Evolutionary conservation across 2,888 invertebrate genomes (phyloP).

Genomic region (Strigamia transsilvanica): DNA sequence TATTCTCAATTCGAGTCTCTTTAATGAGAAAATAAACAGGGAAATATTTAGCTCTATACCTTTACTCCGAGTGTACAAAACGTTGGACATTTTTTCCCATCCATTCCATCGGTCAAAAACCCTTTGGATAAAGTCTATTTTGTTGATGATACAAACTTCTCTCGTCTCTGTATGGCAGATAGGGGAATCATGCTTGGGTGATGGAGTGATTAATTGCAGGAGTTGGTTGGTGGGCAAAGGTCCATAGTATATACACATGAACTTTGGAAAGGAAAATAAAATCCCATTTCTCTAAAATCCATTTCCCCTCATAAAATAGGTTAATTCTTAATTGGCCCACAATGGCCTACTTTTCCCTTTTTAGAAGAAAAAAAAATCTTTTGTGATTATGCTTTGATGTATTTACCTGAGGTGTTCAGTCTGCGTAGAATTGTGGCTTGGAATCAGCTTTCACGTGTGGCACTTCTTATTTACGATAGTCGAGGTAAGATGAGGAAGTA

Average conservation of each 20-base stretch:
- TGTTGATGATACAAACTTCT: background rate
- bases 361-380: background rate
- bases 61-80: constrained; percentile 2
- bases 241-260: background rate
- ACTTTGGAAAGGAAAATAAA: background rate
- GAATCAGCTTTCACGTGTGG: background rate
- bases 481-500: constrained; percentile 5
- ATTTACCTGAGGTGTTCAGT: background rate
- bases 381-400: background rate
- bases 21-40: too few species aligned
- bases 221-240: background rate
- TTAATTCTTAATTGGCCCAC: background rate
- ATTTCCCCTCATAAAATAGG: constrained; percentile 11
- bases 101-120: constrained; percentile 46
- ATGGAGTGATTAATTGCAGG: constrained; percentile 22
- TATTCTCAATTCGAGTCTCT: too few species aligned
- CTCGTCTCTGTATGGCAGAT: background rate
- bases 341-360: background rate
- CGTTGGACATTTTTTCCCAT: background rate
- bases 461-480: constrained; percentile 16
- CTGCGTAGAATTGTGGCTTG: background rate
- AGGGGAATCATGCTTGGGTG: constrained; percentile 30
- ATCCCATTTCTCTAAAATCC: constrained; percentile 28
- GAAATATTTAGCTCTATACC: background rate
- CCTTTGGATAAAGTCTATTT: background rate